phyloP scores from a whole-genome alignment of 2,113 vertebrate species.

The Gadus chalcogrammus region DNA sequence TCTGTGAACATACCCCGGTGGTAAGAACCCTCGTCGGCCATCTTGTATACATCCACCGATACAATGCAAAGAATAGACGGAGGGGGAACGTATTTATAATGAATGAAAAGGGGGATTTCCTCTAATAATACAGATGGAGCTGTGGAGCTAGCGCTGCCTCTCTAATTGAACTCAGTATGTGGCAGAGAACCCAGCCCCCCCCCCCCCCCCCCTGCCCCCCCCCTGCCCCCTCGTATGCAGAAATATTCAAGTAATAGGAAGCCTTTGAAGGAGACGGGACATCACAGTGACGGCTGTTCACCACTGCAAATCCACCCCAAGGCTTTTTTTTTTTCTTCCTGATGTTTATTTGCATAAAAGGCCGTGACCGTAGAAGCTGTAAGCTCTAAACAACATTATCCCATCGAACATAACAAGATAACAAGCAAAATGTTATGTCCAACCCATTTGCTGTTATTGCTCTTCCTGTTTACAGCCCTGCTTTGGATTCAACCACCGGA shows the following conservation, averaged over 20 bases:
- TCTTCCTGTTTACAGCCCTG: not conserved
- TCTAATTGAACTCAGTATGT: constrained; percentile 35
- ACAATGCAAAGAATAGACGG: too few relatives aligned
- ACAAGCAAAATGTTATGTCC: not conserved
- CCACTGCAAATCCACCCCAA: not conserved
- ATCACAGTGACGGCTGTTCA: constrained; percentile 41
- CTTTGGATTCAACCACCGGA: not conserved
- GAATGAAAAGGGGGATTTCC: not conserved
- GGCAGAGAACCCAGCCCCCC: constrained; percentile 33
- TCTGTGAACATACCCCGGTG: not conserved
- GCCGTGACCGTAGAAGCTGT: not conserved
- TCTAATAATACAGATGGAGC: constrained; percentile 41
- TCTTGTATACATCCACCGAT: too few relatives aligned
- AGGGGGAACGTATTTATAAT: not conserved
- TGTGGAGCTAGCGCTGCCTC: constrained; percentile 36
- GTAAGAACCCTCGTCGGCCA: too few relatives aligned
- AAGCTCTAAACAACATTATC: constrained; percentile 2
- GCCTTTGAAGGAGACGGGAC: constrained; percentile 60
- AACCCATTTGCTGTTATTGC: not conserved
- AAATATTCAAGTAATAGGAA: constrained; percentile 44
- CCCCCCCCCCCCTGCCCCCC: constrained; percentile 4
- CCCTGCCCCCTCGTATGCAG: too few relatives aligned
- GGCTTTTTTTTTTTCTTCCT: not conserved
- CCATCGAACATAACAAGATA: not conserved
- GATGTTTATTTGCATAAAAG: constrained; percentile 3